phyloP scores from a whole-genome alignment of 2,113 vertebrate species.

The Pteropus alecto region DNA sequence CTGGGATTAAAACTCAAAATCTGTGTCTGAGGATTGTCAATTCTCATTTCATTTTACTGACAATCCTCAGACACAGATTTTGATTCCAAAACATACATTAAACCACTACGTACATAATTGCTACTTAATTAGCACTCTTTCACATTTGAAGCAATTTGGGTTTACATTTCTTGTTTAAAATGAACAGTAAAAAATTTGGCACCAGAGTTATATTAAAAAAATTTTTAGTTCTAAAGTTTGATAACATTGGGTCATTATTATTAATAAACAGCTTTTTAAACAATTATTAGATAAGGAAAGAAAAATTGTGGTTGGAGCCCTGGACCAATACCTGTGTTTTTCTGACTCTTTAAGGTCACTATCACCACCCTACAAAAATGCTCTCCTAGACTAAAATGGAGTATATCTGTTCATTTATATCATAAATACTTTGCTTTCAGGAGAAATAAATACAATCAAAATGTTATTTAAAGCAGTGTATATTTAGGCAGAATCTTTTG shows the following conservation, averaged over 20 bases:
- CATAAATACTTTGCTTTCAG: conserved; percentile 25
- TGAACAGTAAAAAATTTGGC: background rate
- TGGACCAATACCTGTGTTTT: background rate
- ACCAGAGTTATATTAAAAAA: background rate
- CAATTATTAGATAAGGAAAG: conserved; percentile 6
- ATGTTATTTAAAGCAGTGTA: background rate
- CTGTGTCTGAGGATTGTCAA: background rate
- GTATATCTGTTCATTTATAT: background rate
- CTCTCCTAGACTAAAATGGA: background rate
- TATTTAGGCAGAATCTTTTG: background rate
- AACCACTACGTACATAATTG: background rate
- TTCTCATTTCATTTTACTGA: background rate
- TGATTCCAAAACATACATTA: conserved; percentile 20
- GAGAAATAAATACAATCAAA: background rate
- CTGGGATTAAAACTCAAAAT: conserved; percentile 38
- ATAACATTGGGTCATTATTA: background rate
- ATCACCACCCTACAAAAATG: background rate
- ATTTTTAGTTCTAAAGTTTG: background rate
- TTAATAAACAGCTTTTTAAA: conserved; percentile 8
- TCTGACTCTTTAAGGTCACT: background rate
- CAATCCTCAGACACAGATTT: background rate
- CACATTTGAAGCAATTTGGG: conserved; percentile 4
- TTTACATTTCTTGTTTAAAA: conserved; percentile 57
- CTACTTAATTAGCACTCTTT: conserved; percentile 20
- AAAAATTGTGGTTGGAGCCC: background rate